These are phyloP conservation scores for Meiosimyza platycephala DNA, from an alignment of 2,888 invertebrate genomes.

Conservation along the genomic window DNA sequence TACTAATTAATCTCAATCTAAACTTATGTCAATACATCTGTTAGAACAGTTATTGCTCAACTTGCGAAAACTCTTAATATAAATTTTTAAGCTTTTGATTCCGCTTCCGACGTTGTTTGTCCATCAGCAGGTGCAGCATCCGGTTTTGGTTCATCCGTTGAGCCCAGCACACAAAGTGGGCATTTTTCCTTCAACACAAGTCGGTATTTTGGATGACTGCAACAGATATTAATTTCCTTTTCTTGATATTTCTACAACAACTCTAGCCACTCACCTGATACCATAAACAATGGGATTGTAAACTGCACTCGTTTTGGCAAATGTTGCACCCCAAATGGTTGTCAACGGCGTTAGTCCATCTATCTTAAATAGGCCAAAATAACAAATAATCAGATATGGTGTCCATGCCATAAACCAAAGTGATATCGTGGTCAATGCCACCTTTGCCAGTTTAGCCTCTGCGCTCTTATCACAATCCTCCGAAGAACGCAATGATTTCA, in stretches of 20 bases:
- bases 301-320: slow-evolving; percentile 71
- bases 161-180: slow-evolving; percentile 67
- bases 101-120: slow-evolving; percentile 47
- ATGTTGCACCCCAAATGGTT: slow-evolving; percentile 76
- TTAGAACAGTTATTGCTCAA: not conserved
- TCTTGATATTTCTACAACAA: not conserved
- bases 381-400: slow-evolving; percentile 85
- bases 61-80: not conserved
- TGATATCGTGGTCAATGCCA: slow-evolving; percentile 72
- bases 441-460: slow-evolving; percentile 71
- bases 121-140: slow-evolving; percentile 43
- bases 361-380: slow-evolving; percentile 79
- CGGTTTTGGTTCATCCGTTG: slow-evolving; percentile 49
- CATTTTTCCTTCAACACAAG: slow-evolving; percentile 71
- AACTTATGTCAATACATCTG: too few species aligned
- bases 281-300: slow-evolving; percentile 72
- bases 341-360: slow-evolving; percentile 80
- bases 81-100: slow-evolving; percentile 47
- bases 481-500: slow-evolving; percentile 69
- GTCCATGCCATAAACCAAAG: slow-evolving; percentile 78
- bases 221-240: not conserved
- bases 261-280: slow-evolving; percentile 68
- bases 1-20: too few species aligned
- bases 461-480: slow-evolving; percentile 68
- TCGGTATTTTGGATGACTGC: slow-evolving; percentile 72